Conservation (phyloP, 2,113 vertebrate genomes). For the Sarotherodon lohbergeri region DNA sequence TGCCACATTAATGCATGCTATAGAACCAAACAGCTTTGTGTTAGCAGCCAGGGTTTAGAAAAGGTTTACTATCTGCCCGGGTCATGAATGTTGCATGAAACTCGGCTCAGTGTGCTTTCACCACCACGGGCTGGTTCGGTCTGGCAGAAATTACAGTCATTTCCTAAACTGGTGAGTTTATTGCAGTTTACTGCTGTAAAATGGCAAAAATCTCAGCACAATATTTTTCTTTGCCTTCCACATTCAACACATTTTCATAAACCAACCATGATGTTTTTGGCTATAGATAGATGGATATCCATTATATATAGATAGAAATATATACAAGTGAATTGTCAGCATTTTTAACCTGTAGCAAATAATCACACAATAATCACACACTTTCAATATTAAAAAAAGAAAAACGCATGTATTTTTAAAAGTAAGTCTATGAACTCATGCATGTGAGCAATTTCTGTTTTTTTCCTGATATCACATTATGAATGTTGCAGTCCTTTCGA, state of each 20-base stretch:
- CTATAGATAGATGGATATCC: not conserved
- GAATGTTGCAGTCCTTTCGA: not conserved
- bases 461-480: not conserved
- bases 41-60: not conserved
- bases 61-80: conserved; percentile 3
- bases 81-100: conserved; percentile 33
- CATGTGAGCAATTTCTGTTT: not conserved
- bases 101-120: not conserved
- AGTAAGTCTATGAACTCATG: not conserved
- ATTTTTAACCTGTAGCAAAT: not conserved
- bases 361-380: not conserved
- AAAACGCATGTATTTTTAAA: not conserved
- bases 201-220: not conserved
- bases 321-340: not conserved
- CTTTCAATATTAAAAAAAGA: not conserved
- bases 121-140: not conserved
- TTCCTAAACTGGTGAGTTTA: conserved; percentile 4
- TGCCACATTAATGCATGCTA: conserved; percentile 10
- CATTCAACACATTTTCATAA: not conserved
- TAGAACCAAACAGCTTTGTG: conserved; percentile 3
- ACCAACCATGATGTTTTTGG: not conserved
- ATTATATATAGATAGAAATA: not conserved
- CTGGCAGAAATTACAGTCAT: conserved; percentile 21
- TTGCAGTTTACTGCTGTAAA: conserved; percentile 3
- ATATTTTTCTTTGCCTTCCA: not conserved